These are phyloP conservation scores for Andrena hattorfiana DNA, from an alignment of 2,888 invertebrate species.

Conservation along the genomic window DNA sequence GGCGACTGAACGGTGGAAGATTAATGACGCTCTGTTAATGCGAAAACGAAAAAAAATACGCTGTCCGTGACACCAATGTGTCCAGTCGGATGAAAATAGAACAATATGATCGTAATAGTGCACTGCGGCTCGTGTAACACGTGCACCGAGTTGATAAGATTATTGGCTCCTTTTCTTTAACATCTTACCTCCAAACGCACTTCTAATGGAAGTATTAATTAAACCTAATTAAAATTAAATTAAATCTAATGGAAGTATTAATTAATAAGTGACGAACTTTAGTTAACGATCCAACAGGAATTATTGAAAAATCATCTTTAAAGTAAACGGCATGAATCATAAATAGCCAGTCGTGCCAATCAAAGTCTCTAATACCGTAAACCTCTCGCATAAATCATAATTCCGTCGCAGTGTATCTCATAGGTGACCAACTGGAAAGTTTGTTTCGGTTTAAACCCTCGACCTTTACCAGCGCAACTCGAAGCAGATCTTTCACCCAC, in stretches of 20 bases:
- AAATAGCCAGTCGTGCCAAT: not conserved
- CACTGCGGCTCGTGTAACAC: not conserved
- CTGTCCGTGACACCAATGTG: constrained; percentile 49
- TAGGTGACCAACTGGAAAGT: not conserved
- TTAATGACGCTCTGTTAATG: constrained; percentile 37
- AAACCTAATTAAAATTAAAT: too few species aligned
- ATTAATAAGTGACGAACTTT: too few species aligned
- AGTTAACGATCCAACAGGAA: too few species aligned
- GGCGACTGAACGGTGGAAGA: constrained; percentile 6
- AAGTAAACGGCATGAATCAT: not conserved
- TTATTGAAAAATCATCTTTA: too few species aligned
- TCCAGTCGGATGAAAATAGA: constrained; percentile 30
- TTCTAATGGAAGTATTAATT: too few species aligned
- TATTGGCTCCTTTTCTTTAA: too few species aligned
- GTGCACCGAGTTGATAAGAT: not conserved
- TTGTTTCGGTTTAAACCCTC: not conserved
- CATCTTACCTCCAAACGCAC: too few species aligned
- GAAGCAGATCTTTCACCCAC: not conserved
- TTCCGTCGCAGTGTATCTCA: not conserved
- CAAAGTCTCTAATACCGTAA: not conserved
- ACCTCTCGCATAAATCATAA: not conserved
- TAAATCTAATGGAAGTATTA: too few species aligned
- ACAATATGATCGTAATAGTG: constrained; percentile 23
- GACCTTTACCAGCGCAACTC: not conserved
- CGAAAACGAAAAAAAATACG: constrained; percentile 36